These are phyloP conservation scores for Ctenosaura bakeri DNA, from an alignment of 2,797 vertebrate genomes.

Conservation along the genomic window DNA sequence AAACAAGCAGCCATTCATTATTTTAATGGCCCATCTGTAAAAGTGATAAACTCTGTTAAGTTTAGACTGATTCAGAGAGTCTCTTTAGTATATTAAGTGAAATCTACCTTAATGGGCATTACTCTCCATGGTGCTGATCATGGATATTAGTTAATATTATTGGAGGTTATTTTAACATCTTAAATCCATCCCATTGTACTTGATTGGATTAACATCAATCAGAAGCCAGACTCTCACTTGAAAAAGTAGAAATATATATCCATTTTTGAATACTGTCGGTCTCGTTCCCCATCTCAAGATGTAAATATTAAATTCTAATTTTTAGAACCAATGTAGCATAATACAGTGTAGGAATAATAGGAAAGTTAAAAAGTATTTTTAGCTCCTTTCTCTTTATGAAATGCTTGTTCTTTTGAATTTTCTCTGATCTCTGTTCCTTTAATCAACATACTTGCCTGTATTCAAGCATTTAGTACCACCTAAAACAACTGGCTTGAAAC, in stretches of 20 bases:
- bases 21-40: not conserved
- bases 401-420: not conserved
- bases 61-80: not conserved
- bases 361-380: not conserved
- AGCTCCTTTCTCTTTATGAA: not conserved
- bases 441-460: not conserved
- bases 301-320: not conserved
- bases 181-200: not conserved
- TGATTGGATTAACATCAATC: not conserved
- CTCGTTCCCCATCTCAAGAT: not conserved
- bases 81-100: not conserved
- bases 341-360: not conserved
- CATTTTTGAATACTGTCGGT: no score
- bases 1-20: not conserved
- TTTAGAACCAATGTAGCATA: not conserved
- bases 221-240: not conserved
- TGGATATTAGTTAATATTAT: not conserved
- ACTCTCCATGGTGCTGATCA: not conserved
- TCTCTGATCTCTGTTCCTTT: not conserved
- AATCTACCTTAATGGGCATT: not conserved
- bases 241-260: not conserved
- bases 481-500: not conserved
- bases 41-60: not conserved
- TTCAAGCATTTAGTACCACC: not conserved
- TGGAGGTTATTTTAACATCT: not conserved